These are phyloP conservation scores for Standfussiana lucernea DNA, from an alignment of 2,888 invertebrate genomes.

Conservation along the genomic window DNA sequence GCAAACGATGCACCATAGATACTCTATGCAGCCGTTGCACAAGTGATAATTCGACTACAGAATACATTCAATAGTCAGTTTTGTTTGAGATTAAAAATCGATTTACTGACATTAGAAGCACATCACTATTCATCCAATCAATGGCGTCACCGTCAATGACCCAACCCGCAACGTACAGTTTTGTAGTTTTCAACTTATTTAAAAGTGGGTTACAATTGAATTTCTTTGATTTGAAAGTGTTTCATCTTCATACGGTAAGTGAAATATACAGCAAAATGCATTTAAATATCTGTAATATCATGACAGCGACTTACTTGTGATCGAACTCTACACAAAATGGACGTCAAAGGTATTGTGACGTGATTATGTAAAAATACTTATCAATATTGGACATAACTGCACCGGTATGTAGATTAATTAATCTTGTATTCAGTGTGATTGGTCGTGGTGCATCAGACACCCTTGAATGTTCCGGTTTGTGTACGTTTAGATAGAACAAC, in stretches of 20 bases:
- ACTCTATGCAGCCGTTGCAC: too few relatives aligned
- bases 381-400: conserved; percentile 53
- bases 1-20: too few relatives aligned
- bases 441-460: conserved; percentile 3
- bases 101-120: conserved; percentile 20
- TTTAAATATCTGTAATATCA: conserved; percentile 22
- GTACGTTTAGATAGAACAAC: conserved; percentile 49
- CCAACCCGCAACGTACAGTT: conserved; percentile 81
- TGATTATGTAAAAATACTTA: conserved; percentile 86
- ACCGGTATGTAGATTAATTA: conserved; percentile 43
- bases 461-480: conserved; percentile 22
- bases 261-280: conserved; percentile 31
- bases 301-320: conserved; percentile 61
- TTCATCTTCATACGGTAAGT: conserved; percentile 75
- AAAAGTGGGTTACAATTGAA: conserved; percentile 64
- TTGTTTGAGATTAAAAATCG: background rate
- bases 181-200: conserved; percentile 75
- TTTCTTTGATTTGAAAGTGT: conserved; percentile 66
- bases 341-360: conserved; percentile 87
- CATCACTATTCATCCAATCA: conserved; percentile 74
- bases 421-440: conserved; percentile 18
- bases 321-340: conserved; percentile 86
- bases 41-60: conserved; percentile 4
- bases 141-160: conserved; percentile 88
- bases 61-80: background rate